Conservation (phyloP, 1,140 invertebrate genomes). For the Saccostrea cuccullata region DNA sequence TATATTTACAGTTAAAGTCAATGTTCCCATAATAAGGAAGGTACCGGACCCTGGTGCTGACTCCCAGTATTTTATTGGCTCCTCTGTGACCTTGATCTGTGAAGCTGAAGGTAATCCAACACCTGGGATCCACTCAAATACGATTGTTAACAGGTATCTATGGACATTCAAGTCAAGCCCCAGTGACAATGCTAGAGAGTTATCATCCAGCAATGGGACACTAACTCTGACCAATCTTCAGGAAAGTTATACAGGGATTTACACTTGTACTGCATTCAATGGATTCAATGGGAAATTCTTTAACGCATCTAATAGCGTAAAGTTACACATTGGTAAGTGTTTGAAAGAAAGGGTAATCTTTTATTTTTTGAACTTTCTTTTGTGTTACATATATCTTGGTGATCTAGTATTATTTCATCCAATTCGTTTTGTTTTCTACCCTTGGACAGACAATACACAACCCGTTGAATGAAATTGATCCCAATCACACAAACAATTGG, state of each 20-base stretch:
- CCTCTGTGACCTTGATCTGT: conserved; percentile 3
- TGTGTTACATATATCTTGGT: not conserved
- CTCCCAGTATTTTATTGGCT: not conserved
- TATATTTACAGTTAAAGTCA: conserved; percentile 29
- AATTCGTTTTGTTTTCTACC: too few relatives aligned
- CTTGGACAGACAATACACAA: too few relatives aligned
- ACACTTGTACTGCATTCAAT: conserved; percentile 34
- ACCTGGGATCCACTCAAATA: not conserved
- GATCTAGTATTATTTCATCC: too few relatives aligned
- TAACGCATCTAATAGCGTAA: not conserved
- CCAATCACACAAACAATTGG: too few relatives aligned
- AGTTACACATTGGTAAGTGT: not conserved
- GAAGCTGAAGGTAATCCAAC: conserved; percentile 15
- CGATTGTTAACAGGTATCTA: not conserved
- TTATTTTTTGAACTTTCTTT: too few relatives aligned
- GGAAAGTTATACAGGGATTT: not conserved
- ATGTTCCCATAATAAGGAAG: not conserved
- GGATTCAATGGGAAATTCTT: conserved; percentile 27
- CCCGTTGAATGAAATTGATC: too few relatives aligned
- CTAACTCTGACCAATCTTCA: not conserved
- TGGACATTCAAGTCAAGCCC: not conserved
- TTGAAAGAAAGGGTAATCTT: too few relatives aligned
- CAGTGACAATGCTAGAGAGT: not conserved
- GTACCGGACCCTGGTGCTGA: not conserved
- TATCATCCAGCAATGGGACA: not conserved